Percentiles rank a stretch among this genome's conserved stretches.
phyloP scores from a whole-genome alignment of 2,797 vertebrate species.

The Sciurus carolinensis region DNA sequence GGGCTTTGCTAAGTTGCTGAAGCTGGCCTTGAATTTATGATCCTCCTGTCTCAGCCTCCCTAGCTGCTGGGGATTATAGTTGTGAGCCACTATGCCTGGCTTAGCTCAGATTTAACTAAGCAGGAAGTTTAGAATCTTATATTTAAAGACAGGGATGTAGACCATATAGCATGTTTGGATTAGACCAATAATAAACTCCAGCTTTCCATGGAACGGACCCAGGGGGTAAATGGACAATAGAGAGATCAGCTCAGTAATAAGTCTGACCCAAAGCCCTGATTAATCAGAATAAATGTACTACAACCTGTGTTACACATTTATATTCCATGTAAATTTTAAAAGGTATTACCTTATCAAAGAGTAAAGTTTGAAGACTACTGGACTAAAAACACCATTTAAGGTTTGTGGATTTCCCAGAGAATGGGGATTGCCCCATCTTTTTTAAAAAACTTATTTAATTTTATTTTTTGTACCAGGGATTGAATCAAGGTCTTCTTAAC shows the following conservation, averaged over 20 bases:
- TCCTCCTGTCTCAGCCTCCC: too few species aligned
- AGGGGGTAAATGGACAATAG: background rate
- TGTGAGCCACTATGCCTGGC: accelerated
- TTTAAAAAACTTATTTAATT: too few species aligned
- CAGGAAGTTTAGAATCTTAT: background rate
- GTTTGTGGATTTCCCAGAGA: background rate
- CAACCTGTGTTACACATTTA: background rate
- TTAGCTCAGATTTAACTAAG: slow-evolving; percentile 9
- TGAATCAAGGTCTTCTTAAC: too few species aligned
- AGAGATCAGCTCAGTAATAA: background rate
- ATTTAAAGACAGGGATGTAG: slow-evolving; percentile 28
- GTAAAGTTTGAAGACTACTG: background rate
- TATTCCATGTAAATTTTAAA: background rate
- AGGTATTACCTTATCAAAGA: slow-evolving; percentile 1
- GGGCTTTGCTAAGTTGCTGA: too few species aligned
- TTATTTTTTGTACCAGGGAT: too few species aligned
- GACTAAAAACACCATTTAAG: background rate
- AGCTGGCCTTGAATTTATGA: too few species aligned
- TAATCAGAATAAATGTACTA: background rate
- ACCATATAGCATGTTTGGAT: background rate
- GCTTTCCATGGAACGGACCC: background rate
- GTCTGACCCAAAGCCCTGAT: background rate
- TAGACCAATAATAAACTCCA: background rate
- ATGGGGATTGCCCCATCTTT: background rate
- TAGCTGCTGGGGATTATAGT: too few species aligned